Conservation (phyloP, 1,140 invertebrate species). For the Drosophila jambulina region DNA sequence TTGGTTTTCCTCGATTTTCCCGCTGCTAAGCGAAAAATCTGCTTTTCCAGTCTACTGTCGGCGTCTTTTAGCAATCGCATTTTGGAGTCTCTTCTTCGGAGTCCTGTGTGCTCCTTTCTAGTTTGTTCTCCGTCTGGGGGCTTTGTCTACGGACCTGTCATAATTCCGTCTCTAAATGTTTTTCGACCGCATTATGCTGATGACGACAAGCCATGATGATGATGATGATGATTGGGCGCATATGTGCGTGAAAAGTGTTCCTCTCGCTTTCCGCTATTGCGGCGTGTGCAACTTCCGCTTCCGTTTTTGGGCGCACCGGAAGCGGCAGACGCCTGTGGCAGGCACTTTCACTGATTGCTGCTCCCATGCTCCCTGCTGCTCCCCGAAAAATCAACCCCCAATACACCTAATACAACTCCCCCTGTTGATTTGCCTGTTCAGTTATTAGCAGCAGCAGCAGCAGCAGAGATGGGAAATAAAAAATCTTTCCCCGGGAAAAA, state of each 20-base stretch:
- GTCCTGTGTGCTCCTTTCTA: conserved; percentile 17
- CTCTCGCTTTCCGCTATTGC: conserved; percentile 21
- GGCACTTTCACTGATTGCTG: conserved; percentile 71
- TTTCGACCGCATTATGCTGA: conserved; percentile 58
- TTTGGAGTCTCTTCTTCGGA: conserved; percentile 6
- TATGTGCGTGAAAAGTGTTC: conserved; percentile 74
- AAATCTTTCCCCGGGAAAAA: conserved; percentile 37
- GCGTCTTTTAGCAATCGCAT: conserved; percentile 26
- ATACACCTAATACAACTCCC: conserved; percentile 22
- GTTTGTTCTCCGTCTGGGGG: conserved; percentile 43
- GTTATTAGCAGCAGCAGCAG: conserved; percentile 57
- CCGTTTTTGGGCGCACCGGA: conserved; percentile 59
- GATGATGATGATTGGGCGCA: conserved; percentile 62
- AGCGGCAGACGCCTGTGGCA: conserved; percentile 64
- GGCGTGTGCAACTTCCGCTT: conserved; percentile 70
- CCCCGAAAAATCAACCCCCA: conserved; percentile 13
- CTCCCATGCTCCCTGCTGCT: conserved; percentile 12
- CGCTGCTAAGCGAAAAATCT: conserved; percentile 59
- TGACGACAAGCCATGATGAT: conserved; percentile 20
- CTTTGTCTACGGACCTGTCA: conserved; percentile 58
- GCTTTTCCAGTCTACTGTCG: conserved; percentile 44
- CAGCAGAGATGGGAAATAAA: conserved; percentile 34
- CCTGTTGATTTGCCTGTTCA: conserved; percentile 57
- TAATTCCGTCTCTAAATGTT: conserved; percentile 74
- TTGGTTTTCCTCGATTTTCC: conserved; percentile 1